Conservation (phyloP, 2,888 invertebrate species). For the Drosophila maculinotata region DNA sequence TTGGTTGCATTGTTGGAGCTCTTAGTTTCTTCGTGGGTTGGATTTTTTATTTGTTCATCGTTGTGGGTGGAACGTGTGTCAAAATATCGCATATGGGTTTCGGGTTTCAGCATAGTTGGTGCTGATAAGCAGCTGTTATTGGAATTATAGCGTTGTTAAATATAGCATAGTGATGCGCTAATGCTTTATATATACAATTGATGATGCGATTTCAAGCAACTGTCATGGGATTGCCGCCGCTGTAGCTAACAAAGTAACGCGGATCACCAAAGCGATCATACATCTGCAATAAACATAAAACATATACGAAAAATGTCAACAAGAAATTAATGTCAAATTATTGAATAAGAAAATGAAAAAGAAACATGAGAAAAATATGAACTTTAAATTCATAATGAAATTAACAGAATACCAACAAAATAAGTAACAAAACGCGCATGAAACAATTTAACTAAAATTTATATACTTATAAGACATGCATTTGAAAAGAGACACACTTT, state of each 20-base stretch:
- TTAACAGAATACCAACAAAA: slow-evolving; percentile 41
- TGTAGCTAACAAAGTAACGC: slow-evolving; percentile 82
- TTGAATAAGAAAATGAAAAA: background rate
- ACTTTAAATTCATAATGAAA: slow-evolving; percentile 3
- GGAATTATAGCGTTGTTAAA: slow-evolving; percentile 43
- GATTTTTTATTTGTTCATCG: slow-evolving; percentile 25
- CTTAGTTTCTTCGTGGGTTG: slow-evolving; percentile 2
- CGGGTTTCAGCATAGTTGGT: slow-evolving; percentile 15
- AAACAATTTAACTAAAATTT: background rate
- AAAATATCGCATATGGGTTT: slow-evolving; percentile 43
- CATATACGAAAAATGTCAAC: slow-evolving; percentile 12
- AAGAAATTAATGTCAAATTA: slow-evolving; percentile 11
- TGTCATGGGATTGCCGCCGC: slow-evolving; percentile 82
- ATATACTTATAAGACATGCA: slow-evolving; percentile 27
- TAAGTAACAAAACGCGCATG: slow-evolving; percentile 33
- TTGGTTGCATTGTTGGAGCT: slow-evolving; percentile 25
- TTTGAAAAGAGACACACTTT: slow-evolving; percentile 33
- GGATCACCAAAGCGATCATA: slow-evolving; percentile 84
- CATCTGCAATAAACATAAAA: slow-evolving; percentile 71
- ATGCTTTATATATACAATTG: slow-evolving; percentile 51
- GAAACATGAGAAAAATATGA: background rate
- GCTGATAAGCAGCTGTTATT: slow-evolving; percentile 33
- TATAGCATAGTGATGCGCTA: slow-evolving; percentile 12
- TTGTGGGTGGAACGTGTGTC: slow-evolving; percentile 33
- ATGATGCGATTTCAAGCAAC: slow-evolving; percentile 74